These are phyloP conservation scores for Eupristina koningsbergeri DNA, from an alignment of 1,140 invertebrate genomes.

Conservation along the genomic window DNA sequence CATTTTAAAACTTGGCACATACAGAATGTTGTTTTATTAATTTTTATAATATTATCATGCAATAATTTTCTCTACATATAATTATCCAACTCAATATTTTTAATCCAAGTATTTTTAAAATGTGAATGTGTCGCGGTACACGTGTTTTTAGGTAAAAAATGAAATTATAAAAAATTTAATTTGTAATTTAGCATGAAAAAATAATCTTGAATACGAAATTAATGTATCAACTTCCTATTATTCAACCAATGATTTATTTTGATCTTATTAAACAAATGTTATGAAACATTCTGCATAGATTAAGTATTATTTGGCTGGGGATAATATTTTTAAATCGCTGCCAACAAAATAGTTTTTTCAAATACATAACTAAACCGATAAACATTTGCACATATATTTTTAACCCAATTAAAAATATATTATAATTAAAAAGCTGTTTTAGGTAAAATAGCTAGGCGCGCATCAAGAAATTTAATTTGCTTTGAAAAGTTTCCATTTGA, in stretches of 20 bases:
- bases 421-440: too few species aligned
- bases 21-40: background rate
- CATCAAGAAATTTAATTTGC: too few species aligned
- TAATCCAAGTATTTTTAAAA: background rate
- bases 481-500: too few species aligned
- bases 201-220: background rate
- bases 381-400: background rate
- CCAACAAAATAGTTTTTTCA: background rate
- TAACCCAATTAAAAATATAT: conserved; percentile 13
- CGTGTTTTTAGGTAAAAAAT: too few species aligned
- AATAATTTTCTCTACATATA: background rate
- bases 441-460: too few species aligned
- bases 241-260: background rate
- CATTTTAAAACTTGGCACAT: background rate
- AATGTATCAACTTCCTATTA: background rate
- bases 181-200: background rate
- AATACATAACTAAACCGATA: background rate
- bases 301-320: background rate
- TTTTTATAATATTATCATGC: background rate
- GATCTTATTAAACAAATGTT: background rate
- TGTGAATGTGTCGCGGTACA: background rate
- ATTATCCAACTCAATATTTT: background rate
- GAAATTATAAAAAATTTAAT: too few species aligned
- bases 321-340: background rate
- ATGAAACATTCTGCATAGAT: background rate